A percentile compares a stretch with the other conserved stretches of the same genome.
phyloP scores from a whole-genome alignment of 2,113 vertebrate genomes.

The Leptobrachium ailaonicum region DNA sequence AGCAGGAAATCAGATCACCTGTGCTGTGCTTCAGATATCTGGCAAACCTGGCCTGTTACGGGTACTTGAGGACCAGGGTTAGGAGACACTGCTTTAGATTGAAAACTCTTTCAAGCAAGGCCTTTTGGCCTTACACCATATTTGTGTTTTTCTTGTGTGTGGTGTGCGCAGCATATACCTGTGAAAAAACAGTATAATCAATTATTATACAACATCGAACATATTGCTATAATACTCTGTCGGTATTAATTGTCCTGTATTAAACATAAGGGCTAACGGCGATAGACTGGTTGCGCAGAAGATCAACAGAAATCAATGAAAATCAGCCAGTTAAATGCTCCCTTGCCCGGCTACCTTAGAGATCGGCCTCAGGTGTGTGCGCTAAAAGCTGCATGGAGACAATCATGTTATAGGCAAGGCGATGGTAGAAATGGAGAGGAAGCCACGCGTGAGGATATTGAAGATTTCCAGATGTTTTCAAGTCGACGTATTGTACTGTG shows the following conservation, averaged over 20 bases:
- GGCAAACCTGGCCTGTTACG: no score
- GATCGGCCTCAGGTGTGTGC: conserved; percentile 3
- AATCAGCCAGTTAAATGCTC: background rate
- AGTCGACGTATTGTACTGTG: no score
- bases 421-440: background rate
- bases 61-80: no score
- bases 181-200: no score
- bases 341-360: background rate
- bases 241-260: conserved; percentile 18
- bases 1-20: no score
- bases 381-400: background rate
- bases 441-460: background rate
- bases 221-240: conserved; percentile 18
- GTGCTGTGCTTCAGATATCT: no score
- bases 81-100: no score
- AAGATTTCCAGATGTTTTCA: no score
- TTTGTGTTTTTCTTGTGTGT: no score
- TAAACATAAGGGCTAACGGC: background rate
- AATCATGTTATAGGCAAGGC: background rate
- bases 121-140: no score
- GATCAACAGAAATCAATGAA: background rate
- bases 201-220: background rate
- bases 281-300: background rate
- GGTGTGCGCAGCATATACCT: no score
- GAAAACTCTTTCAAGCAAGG: no score